Evolutionary conservation across 2,113 vertebrate genomes (phyloP).

Genomic region (Ploceus nigricollis): DNA sequence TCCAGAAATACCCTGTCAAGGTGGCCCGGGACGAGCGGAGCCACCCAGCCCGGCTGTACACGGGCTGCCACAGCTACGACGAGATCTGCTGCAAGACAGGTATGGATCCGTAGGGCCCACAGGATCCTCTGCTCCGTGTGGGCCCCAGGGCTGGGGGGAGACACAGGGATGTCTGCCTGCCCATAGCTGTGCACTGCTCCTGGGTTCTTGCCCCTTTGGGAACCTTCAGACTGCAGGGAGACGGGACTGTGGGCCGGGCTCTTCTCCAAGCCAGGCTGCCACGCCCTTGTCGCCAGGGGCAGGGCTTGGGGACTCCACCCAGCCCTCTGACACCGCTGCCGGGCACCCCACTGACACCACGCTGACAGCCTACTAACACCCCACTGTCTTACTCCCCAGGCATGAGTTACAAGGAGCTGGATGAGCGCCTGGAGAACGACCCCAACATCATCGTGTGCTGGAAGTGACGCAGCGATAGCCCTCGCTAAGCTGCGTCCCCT

Average conservation of each 20-base stretch:
- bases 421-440: conserved; percentile 94
- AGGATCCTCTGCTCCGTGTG: background rate
- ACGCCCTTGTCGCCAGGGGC: rapidly evolving
- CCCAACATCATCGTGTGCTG: conserved; percentile 95
- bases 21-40: conserved; percentile 84
- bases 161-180: rapidly evolving
- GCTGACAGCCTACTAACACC: background rate
- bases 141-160: rapidly evolving
- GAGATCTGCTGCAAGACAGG: conserved; percentile 99
- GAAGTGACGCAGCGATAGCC: conserved; percentile 63
- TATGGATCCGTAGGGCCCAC: background rate
- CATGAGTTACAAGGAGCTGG: conserved; percentile 94
- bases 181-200: rapidly evolving
- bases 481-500: background rate
- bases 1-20: conserved; percentile 96
- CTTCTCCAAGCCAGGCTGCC: background rate
- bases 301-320: rapidly evolving
- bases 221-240: rapidly evolving
- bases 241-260: rapidly evolving
- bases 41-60: conserved; percentile 88
- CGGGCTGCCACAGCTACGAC: conserved; percentile 95
- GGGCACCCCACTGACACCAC: background rate
- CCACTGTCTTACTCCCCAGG: conserved; percentile 65
- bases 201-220: rapidly evolving
- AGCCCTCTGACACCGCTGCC: rapidly evolving